phyloP scores from a whole-genome alignment of 1,140 invertebrate species.

The Diploscapter pachys region DNA sequence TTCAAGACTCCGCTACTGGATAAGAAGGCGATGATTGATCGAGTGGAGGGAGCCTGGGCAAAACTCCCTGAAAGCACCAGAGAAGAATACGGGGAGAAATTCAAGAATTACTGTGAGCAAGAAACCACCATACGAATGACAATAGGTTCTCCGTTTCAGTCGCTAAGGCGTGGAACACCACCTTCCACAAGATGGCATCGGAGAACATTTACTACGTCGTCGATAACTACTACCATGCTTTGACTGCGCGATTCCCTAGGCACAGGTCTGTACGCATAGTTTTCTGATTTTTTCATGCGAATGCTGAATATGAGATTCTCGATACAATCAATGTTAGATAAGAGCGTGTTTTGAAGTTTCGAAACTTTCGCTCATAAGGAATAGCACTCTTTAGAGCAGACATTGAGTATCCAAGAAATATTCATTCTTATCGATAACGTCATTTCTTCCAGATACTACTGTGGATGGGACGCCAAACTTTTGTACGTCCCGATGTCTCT shows the following conservation, averaged over 20 bases:
- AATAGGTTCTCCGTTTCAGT: slow-evolving; percentile 36
- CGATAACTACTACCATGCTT: slow-evolving; percentile 50
- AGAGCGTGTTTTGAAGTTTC: not conserved
- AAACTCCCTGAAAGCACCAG: slow-evolving; percentile 37
- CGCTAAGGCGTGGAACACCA: slow-evolving; percentile 44
- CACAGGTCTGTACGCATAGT: not conserved
- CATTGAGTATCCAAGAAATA: not conserved
- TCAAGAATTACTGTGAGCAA: slow-evolving; percentile 46
- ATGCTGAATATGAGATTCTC: not conserved
- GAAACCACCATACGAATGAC: not conserved
- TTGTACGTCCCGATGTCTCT: slow-evolving; percentile 41
- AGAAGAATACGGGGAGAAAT: slow-evolving; percentile 49
- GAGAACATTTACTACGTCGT: slow-evolving; percentile 45
- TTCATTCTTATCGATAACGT: not conserved
- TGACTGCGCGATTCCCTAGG: slow-evolving; percentile 46
- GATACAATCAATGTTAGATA: not conserved
- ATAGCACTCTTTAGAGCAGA: not conserved
- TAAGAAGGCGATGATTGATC: slow-evolving; percentile 39
- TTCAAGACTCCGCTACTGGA: slow-evolving; percentile 45
- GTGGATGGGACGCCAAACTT: slow-evolving; percentile 45
- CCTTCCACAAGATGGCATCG: slow-evolving; percentile 32
- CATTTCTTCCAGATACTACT: slow-evolving; percentile 38
- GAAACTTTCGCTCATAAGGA: not conserved
- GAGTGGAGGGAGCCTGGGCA: slow-evolving; percentile 46
- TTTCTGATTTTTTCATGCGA: not conserved